These are phyloP conservation scores for Linyphia triangularis DNA, from an alignment of 2,888 invertebrate species.

Conservation along the genomic window DNA sequence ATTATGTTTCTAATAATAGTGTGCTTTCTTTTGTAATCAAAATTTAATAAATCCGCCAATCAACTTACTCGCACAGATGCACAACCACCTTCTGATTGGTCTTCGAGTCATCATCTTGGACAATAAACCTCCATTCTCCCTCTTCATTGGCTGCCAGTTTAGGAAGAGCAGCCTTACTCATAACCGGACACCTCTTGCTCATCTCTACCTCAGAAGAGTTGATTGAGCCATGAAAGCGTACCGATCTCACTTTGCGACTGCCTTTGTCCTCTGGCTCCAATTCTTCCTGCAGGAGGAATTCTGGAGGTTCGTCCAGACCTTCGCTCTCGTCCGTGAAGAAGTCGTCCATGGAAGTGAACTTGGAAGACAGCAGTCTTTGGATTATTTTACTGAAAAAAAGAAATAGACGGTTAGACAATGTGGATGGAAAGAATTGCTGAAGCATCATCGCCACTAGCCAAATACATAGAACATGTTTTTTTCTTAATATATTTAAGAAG, in stretches of 20 bases:
- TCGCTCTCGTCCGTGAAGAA: conserved; percentile 67
- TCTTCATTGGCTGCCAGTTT: conserved; percentile 26
- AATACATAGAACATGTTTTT: neutral
- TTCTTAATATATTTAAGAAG: neutral
- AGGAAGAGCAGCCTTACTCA: neutral
- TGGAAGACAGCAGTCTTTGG: conserved; percentile 19
- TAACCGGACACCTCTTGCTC: neutral
- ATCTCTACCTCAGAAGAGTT: neutral
- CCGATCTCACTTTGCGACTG: conserved; percentile 11
- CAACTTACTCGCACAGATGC: conserved; percentile 46
- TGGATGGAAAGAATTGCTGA: neutral
- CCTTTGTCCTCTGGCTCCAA: neutral
- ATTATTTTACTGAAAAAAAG: conserved; percentile 36
- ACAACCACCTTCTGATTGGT: conserved; percentile 30
- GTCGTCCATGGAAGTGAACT: conserved; percentile 3
- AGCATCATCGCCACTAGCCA: neutral
- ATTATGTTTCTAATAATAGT: too few relatives aligned
- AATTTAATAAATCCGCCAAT: neutral
- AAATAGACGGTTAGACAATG: neutral
- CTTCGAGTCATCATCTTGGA: conserved; percentile 14
- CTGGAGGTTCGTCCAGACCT: conserved; percentile 58
- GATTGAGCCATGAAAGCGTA: neutral
- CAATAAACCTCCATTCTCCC: conserved; percentile 56
- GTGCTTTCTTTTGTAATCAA: too few relatives aligned
- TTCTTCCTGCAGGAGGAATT: conserved; percentile 45